A percentile compares a stretch with the other conserved stretches of the same genome.
These are phyloP conservation scores for Eledone cirrhosa DNA, from an alignment of 2,888 invertebrate species.

Conservation along the genomic window DNA sequence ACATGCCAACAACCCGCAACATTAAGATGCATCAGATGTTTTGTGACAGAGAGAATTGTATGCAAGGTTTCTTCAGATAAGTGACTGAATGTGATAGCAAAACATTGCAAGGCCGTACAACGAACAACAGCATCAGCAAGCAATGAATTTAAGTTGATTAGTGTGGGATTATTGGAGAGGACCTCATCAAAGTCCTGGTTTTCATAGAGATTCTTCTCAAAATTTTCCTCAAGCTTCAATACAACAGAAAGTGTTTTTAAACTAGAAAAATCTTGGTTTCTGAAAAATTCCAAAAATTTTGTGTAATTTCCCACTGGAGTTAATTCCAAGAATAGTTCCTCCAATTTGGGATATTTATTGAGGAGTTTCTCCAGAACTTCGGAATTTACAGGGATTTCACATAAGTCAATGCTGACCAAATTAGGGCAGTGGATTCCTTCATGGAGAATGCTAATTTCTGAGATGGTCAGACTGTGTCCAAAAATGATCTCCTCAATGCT, in stretches of 20 bases:
- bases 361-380: background rate
- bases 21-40: background rate
- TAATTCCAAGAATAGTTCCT: background rate
- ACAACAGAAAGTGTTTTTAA: conserved; percentile 5
- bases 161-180: background rate
- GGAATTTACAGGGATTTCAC: conserved; percentile 10
- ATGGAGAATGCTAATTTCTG: conserved; percentile 35
- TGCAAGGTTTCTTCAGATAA: background rate
- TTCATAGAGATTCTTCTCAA: background rate
- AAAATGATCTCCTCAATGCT: conserved; percentile 38
- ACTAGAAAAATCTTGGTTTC: background rate
- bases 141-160: background rate
- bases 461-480: conserved; percentile 33
- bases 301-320: background rate
- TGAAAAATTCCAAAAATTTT: background rate
- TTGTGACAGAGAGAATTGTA: background rate
- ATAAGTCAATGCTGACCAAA: conserved; percentile 32
- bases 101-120: background rate
- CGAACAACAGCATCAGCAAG: background rate
- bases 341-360: conserved; percentile 10
- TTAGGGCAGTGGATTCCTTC: conserved; percentile 38
- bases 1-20: background rate
- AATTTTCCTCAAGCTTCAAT: background rate
- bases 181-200: background rate
- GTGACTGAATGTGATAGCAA: background rate